Percentiles rank a stretch among this genome's conserved stretches.
Conservation (phyloP, 2,797 vertebrate genomes). For the Paedocypris micromegethes region DNA sequence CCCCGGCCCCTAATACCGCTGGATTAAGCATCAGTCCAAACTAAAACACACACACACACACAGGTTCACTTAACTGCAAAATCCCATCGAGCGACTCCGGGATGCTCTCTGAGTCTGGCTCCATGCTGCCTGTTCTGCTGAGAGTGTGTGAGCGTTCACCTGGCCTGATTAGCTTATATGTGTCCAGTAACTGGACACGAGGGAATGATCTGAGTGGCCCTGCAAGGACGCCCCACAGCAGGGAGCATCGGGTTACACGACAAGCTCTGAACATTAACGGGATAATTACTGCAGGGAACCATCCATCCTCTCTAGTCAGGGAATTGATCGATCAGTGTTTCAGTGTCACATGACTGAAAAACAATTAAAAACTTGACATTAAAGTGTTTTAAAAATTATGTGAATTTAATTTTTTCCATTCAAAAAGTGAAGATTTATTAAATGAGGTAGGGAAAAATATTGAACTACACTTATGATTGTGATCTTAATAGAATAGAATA, state of each 20-base stretch:
- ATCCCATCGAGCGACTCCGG: conserved; percentile 61
- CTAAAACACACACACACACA: conserved; percentile 35
- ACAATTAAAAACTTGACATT: no score
- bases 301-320: conserved; percentile 33
- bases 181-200: conserved; percentile 68
- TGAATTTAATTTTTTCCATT: neutral
- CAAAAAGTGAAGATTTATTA: neutral
- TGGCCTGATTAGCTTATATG: conserved; percentile 71
- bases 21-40: conserved; percentile 24
- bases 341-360: no score
- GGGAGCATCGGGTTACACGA: conserved; percentile 68
- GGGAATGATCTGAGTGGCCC: conserved; percentile 65
- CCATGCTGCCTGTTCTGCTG: conserved; percentile 62
- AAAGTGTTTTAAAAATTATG: no score
- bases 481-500: no score
- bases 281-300: conserved; percentile 55
- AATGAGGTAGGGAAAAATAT: no score
- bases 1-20: no score
- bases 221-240: conserved; percentile 51
- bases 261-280: conserved; percentile 57
- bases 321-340: neutral
- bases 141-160: conserved; percentile 50
- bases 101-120: conserved; percentile 66
- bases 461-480: no score
- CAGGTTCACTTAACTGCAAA: conserved; percentile 73